Conservation (phyloP, 2,888 invertebrate species). For the Nomada lathburiana region DNA sequence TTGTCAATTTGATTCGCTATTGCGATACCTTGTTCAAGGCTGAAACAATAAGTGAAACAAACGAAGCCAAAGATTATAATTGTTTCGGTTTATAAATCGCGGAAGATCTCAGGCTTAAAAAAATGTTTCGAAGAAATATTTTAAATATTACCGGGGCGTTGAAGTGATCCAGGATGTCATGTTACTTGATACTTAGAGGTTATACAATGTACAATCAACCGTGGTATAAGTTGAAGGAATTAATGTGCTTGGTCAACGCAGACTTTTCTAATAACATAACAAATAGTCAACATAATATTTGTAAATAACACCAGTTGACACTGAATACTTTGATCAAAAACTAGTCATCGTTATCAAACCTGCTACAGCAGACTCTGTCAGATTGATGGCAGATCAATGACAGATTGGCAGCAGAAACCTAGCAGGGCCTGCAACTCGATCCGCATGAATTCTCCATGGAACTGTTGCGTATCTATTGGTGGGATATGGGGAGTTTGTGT, state of each 20-base stretch:
- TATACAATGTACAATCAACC: constrained; percentile 2
- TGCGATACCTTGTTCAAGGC: constrained; percentile 75
- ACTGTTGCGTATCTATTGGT: too few relatives aligned
- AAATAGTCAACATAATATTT: neutral
- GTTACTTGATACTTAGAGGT: constrained; percentile 30
- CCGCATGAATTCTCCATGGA: too few relatives aligned
- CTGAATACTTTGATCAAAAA: too few relatives aligned
- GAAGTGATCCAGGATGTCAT: constrained; percentile 52
- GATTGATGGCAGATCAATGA: too few relatives aligned
- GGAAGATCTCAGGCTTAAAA: neutral
- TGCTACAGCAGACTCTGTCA: too few relatives aligned
- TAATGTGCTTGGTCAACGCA: neutral
- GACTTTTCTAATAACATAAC: neutral
- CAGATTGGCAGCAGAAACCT: too few relatives aligned
- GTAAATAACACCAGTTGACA: neutral
- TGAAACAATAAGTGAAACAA: constrained; percentile 45
- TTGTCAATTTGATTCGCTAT: constrained; percentile 75
- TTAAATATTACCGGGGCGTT: constrained; percentile 54
- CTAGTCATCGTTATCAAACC: too few relatives aligned
- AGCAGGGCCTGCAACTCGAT: too few relatives aligned
- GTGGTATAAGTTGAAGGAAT: neutral
- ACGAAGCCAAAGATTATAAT: neutral
- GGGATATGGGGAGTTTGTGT: too few relatives aligned
- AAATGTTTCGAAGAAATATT: neutral
- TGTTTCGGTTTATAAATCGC: neutral